Conservation (phyloP, 2,113 vertebrate species). For the Ptychochromis oligacanthus region DNA sequence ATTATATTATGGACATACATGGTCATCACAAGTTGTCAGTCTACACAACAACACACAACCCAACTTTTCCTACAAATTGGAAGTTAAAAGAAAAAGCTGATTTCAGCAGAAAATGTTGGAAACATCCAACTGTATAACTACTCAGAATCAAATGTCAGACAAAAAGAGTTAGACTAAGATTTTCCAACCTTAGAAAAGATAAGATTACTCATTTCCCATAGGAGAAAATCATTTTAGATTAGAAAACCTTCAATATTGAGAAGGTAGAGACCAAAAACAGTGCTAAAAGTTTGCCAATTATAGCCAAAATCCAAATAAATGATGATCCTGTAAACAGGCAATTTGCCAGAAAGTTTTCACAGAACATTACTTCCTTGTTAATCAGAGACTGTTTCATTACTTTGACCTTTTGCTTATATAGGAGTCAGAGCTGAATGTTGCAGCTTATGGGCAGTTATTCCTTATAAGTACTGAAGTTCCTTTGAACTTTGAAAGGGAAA, state of each 20-base stretch:
- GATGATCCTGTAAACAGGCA: background rate
- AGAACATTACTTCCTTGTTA: background rate
- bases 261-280: background rate
- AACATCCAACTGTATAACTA: background rate
- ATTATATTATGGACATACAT: background rate
- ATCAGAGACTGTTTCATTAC: background rate
- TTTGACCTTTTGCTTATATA: background rate
- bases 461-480: background rate
- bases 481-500: slow-evolving; percentile 8
- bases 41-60: background rate
- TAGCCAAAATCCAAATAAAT: background rate
- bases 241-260: background rate
- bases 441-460: background rate
- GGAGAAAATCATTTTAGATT: too few species aligned
- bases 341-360: background rate
- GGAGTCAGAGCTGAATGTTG: background rate
- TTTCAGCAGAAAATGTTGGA: background rate
- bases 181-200: too few species aligned
- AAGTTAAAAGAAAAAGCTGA: background rate
- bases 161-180: background rate
- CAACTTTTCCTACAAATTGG: background rate
- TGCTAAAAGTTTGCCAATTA: background rate
- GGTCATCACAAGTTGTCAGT: background rate
- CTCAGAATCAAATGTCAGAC: background rate
- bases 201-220: background rate